These are phyloP conservation scores for Hydrocynus forskahlii DNA, from an alignment of 2,797 vertebrate species.

Conservation along the genomic window DNA sequence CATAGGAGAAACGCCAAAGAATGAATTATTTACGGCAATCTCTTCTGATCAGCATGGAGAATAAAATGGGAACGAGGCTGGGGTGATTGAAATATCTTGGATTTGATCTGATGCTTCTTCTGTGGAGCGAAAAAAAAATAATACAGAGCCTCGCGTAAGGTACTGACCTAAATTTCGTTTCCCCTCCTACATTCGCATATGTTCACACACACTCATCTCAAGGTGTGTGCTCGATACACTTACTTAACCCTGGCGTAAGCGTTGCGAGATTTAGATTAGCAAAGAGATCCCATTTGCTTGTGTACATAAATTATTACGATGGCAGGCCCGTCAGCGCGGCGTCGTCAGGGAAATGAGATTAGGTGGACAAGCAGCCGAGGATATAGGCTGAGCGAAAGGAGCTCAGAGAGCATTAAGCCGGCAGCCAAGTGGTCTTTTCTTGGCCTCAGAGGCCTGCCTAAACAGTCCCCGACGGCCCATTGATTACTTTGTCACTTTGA, in stretches of 20 bases:
- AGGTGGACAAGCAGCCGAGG: conserved; percentile 59
- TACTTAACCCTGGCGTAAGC: conserved; percentile 20
- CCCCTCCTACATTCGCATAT: not conserved
- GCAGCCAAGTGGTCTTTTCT: conserved; percentile 32
- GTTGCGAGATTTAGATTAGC: conserved; percentile 42
- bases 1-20: not conserved
- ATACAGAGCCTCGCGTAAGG: too few species aligned
- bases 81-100: conserved; percentile 7
- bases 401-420: conserved; percentile 48
- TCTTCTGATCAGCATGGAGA: not conserved
- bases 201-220: not conserved
- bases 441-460: conserved; percentile 37
- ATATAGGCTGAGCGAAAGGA: conserved; percentile 58
- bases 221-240: not conserved
- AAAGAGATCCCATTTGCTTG: conserved; percentile 65
- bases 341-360: conserved; percentile 69
- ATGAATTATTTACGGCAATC: not conserved
- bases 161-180: not conserved
- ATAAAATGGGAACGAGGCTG: not conserved
- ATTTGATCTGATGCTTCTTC: conserved; percentile 1
- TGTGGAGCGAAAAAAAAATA: not conserved
- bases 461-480: conserved; percentile 49
- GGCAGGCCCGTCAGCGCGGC: conserved; percentile 63
- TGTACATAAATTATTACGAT: conserved; percentile 71
- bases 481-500: conserved; percentile 65